Evolutionary conservation across 1,140 invertebrate genomes (phyloP).

Genomic region (Carposina sasakii): DNA sequence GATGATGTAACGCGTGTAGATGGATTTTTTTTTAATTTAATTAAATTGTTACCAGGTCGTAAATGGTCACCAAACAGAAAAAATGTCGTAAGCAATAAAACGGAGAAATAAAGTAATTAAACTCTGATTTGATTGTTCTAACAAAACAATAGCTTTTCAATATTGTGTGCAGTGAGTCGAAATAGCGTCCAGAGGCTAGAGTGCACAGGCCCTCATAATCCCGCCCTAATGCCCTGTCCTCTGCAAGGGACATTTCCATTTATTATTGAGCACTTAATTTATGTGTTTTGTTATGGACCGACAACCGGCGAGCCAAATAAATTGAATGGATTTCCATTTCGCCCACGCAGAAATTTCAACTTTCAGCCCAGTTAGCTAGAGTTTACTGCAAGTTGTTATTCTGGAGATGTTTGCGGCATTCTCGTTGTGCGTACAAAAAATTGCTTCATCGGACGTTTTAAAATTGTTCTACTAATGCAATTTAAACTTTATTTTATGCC

Average conservation of each 20-base stretch:
- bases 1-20: too few species aligned
- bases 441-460: constrained; percentile 50
- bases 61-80: too few species aligned
- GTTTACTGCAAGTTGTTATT: too few species aligned
- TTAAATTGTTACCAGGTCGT: too few species aligned
- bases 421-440: constrained; percentile 22
- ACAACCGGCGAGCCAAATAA: constrained; percentile 37
- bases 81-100: too few species aligned
- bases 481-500: too few species aligned
- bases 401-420: constrained; percentile 8
- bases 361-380: too few species aligned
- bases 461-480: too few species aligned
- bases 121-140: too few species aligned
- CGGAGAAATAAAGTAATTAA: too few species aligned
- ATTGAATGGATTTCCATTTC: constrained; percentile 11
- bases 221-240: constrained; percentile 71
- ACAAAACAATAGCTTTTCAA: constrained; percentile 17
- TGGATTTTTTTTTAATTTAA: too few species aligned
- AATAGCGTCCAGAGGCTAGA: constrained; percentile 37
- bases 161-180: constrained; percentile 21
- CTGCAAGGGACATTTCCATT: constrained; percentile 72
- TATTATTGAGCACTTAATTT: constrained; percentile 73
- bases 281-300: constrained; percentile 72
- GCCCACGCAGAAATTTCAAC: too few species aligned
- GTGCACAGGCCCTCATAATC: constrained; percentile 64